These are phyloP conservation scores for Rhinella marina DNA, from an alignment of 2,797 vertebrate species.

Conservation along the genomic window DNA sequence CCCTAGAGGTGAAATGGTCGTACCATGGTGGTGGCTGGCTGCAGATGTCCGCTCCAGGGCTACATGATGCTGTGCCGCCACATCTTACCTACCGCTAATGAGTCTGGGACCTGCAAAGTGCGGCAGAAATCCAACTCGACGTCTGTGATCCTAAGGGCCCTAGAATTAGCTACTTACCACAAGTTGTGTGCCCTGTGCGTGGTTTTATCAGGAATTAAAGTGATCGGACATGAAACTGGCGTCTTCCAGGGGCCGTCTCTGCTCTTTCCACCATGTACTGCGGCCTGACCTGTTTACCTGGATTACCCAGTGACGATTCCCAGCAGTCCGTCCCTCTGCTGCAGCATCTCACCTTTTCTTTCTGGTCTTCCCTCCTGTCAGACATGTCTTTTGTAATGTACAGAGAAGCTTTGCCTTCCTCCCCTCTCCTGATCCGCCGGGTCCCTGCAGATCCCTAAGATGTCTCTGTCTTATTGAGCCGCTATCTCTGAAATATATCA, in stretches of 20 bases:
- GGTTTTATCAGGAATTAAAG: no score
- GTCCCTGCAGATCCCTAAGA: not conserved
- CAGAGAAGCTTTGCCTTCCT: conserved; percentile 17
- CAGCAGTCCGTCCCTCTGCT: not conserved
- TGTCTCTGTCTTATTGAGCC: not conserved
- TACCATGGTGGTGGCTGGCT: no score
- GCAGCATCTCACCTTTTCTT: conserved; percentile 2
- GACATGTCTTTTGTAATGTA: conserved; percentile 30
- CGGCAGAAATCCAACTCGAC: no score
- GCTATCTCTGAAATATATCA: not conserved
- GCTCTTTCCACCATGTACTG: not conserved
- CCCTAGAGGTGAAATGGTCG: no score
- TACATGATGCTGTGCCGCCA: no score
- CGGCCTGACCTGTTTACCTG: not conserved
- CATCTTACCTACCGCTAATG: no score
- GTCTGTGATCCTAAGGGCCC: no score
- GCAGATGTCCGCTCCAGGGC: no score
- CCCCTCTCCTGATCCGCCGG: conserved; percentile 8
- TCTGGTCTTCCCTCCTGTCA: conserved; percentile 33
- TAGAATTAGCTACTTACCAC: no score
- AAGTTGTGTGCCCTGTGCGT: no score
- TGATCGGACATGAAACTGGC: not conserved
- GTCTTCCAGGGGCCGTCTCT: not conserved
- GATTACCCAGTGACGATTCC: not conserved
- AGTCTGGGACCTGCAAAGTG: no score